A percentile compares a stretch with the other conserved stretches of the same genome.
phyloP scores from a whole-genome alignment of 2,113 vertebrate genomes.

The pig (Sus scrofa) region T2T-Sscrofa CM000812.6:63633001-63633500 shows the following conservation, averaged over 20 bases:
- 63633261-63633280: not conserved
- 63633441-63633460: not conserved
- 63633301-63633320: not conserved
- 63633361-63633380: not conserved
- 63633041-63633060: not conserved
- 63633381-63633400: not conserved
- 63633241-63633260: not conserved
- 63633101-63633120: not conserved
- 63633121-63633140: not conserved
- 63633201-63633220: not conserved
- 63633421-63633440: not conserved
- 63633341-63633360: not conserved
- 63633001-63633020: not conserved
- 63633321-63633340: not conserved
- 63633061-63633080: slow-evolving; percentile 13
- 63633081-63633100: not conserved
- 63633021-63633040: not conserved
- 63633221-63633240: not conserved
- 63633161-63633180: not conserved
- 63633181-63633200: slow-evolving; percentile 32
- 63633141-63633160: not conserved
- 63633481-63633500: not conserved
- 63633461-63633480: not conserved
- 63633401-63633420: not conserved
- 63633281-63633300: not conserved